A percentile compares a stretch with the other conserved stretches of the same genome.
Conservation (phyloP, 2,113 vertebrate species). For the Morone saxatilis region DNA sequence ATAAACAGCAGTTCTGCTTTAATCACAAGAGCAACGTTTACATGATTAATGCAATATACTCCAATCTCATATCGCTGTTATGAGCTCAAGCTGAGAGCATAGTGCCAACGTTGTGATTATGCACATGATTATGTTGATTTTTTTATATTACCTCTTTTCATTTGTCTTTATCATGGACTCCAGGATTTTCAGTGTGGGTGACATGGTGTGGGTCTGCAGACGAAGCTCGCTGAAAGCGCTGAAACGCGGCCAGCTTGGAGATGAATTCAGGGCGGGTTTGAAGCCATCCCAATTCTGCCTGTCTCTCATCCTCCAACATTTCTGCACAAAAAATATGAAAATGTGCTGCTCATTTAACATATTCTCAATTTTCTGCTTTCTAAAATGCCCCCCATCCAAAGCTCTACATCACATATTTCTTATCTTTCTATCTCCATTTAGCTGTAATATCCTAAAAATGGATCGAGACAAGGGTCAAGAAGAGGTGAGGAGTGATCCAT, state of each 20-base stretch:
- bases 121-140: slow-evolving; percentile 79
- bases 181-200: slow-evolving; percentile 33
- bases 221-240: neutral
- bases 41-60: slow-evolving; percentile 82
- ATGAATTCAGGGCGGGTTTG: slow-evolving; percentile 35
- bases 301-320: slow-evolving; percentile 6
- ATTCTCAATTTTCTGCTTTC: slow-evolving; percentile 24
- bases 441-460: neutral
- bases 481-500: neutral
- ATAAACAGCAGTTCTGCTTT: slow-evolving; percentile 83
- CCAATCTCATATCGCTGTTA: slow-evolving; percentile 76
- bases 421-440: neutral
- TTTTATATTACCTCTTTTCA: slow-evolving; percentile 75
- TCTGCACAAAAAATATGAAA: slow-evolving; percentile 11
- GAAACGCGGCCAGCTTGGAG: slow-evolving; percentile 29
- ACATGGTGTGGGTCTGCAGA: slow-evolving; percentile 28
- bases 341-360: slow-evolving; percentile 1
- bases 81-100: slow-evolving; percentile 75
- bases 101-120: slow-evolving; percentile 72
- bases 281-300: slow-evolving; percentile 34
- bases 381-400: neutral
- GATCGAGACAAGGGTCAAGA: slow-evolving; percentile 4
- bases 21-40: slow-evolving; percentile 81
- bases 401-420: neutral
- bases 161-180: slow-evolving; percentile 61